These are phyloP conservation scores for Poecilia picta DNA, from an alignment of 2,797 vertebrate genomes.

Conservation along the genomic window DNA sequence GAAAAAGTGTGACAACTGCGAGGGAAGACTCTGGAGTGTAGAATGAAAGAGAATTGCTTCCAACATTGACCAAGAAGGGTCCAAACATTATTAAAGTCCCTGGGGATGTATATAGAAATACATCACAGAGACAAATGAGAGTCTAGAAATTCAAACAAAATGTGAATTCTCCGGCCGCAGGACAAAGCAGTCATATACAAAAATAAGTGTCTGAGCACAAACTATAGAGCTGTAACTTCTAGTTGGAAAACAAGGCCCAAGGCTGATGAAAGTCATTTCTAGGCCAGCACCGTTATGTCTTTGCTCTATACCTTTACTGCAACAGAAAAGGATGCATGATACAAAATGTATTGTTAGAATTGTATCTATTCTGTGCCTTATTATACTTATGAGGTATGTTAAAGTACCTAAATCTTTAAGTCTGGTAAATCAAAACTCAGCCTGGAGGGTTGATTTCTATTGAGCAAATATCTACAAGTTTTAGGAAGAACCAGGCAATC, in stretches of 20 bases:
- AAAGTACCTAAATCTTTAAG: neutral
- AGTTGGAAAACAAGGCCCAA: conserved; percentile 15
- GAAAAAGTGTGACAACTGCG: conserved; percentile 23
- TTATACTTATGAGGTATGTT: neutral
- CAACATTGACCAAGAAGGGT: conserved; percentile 30
- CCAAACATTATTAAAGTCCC: conserved; percentile 42
- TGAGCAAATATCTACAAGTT: neutral
- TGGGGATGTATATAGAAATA: conserved; percentile 28
- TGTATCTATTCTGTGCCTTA: neutral
- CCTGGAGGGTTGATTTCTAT: neutral
- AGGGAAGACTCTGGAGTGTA: conserved; percentile 15
- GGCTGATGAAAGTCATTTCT: conserved; percentile 42
- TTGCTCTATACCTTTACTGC: conserved; percentile 14
- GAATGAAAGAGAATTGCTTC: conserved; percentile 39
- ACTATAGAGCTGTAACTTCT: conserved; percentile 28
- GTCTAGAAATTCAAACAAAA: conserved; percentile 30
- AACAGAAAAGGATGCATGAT: neutral
- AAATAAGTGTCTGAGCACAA: conserved; percentile 51
- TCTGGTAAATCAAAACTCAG: neutral
- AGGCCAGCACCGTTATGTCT: conserved; percentile 6
- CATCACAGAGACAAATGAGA: conserved; percentile 46
- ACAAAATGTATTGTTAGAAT: neutral
- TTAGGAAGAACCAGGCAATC: neutral
- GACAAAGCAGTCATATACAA: conserved; percentile 44
- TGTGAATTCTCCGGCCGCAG: conserved; percentile 35